phyloP scores from a whole-genome alignment of 2,888 invertebrate genomes.

The Cryptosula pallasiana region DNA sequence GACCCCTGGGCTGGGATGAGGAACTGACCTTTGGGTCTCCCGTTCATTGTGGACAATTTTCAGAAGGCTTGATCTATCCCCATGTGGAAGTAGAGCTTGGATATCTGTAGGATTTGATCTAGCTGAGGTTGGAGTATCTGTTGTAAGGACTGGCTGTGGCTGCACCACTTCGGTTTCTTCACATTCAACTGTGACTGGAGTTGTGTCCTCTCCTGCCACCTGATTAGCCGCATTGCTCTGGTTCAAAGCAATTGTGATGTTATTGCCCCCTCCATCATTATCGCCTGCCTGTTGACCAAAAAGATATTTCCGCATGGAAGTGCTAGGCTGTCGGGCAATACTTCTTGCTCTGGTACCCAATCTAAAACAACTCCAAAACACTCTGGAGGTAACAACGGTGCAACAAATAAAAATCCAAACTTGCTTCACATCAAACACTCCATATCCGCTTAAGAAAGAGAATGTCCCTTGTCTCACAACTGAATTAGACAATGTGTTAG shows the following conservation, averaged over 20 bases:
- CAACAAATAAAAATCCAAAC: conserved; percentile 4
- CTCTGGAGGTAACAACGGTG: background rate
- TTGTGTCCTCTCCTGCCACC: too few species aligned
- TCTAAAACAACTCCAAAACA: background rate
- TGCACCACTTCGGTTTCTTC: background rate
- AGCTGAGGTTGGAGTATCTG: too few species aligned
- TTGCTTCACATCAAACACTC: background rate
- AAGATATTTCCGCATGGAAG: background rate
- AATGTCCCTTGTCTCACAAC: too few species aligned
- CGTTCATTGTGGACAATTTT: too few species aligned
- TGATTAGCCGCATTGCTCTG: background rate
- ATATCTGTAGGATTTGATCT: too few species aligned
- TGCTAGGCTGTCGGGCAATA: background rate
- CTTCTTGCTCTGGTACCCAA: background rate
- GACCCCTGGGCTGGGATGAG: too few species aligned
- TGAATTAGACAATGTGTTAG: too few species aligned
- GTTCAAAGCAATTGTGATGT: background rate
- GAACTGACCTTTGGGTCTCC: too few species aligned
- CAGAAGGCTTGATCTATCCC: too few species aligned
- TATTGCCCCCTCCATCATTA: background rate
- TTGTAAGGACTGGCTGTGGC: background rate
- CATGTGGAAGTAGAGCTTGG: too few species aligned
- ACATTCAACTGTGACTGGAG: background rate
- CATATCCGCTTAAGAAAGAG: too few species aligned
- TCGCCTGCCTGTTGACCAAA: background rate